phyloP scores from a whole-genome alignment of 2,113 vertebrate species.

The Sander vitreus region DNA sequence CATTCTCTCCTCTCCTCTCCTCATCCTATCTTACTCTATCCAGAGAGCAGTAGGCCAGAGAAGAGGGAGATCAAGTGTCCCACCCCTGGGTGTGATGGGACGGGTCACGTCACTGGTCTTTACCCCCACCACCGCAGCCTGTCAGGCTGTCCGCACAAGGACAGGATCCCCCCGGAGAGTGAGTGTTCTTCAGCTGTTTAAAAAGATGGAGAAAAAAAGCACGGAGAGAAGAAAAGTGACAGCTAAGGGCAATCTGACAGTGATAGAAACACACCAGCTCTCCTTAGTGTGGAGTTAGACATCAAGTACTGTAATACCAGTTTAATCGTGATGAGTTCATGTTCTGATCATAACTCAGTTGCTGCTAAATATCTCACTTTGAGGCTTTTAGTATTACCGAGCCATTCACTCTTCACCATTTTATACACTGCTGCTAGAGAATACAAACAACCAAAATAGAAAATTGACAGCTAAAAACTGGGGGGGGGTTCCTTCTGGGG shows the following conservation, averaged over 20 bases:
- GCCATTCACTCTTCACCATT: not conserved
- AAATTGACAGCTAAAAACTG: not conserved
- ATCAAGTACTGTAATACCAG: not conserved
- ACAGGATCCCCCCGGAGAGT: constrained; percentile 99
- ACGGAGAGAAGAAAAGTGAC: constrained; percentile 18
- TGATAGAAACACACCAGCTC: constrained; percentile 20
- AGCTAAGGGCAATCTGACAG: constrained; percentile 23
- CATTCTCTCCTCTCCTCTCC: not conserved
- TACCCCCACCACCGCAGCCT: constrained; percentile 99
- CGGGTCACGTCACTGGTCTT: constrained; percentile 95
- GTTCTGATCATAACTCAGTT: not conserved
- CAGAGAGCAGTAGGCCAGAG: constrained; percentile 93
- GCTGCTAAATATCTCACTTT: not conserved
- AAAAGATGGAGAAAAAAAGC: constrained; percentile 13
- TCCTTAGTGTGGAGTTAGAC: not conserved
- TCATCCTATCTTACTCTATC: not conserved
- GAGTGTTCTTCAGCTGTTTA: constrained; percentile 78
- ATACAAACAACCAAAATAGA: not conserved
- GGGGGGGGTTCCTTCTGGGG: too few relatives aligned
- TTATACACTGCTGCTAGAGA: not conserved
- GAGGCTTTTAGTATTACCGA: not conserved
- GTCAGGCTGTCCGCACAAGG: constrained; percentile 98
- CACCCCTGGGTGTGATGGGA: constrained; percentile 97
- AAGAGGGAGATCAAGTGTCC: constrained; percentile 98
- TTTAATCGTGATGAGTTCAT: not conserved